These are phyloP conservation scores for Aleiodes testaceus DNA, from an alignment of 2,888 invertebrate species.

Conservation along the genomic window DNA sequence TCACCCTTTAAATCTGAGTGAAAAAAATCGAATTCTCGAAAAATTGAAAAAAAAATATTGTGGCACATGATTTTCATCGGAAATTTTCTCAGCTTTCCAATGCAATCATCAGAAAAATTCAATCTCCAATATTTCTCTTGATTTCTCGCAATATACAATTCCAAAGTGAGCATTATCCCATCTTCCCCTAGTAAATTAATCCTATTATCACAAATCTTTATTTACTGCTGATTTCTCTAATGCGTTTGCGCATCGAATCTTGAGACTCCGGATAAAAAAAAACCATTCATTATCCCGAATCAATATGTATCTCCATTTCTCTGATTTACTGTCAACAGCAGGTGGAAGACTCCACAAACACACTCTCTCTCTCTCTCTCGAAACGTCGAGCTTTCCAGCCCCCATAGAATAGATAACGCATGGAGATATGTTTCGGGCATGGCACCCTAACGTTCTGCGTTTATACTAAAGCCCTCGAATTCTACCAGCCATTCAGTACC, in stretches of 20 bases:
- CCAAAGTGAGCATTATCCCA: too few relatives aligned
- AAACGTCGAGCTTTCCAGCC: slow-evolving; percentile 46
- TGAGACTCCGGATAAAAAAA: slow-evolving; percentile 8
- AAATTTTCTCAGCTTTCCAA: too few relatives aligned
- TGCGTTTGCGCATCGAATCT: slow-evolving; percentile 56
- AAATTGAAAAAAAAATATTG: too few relatives aligned
- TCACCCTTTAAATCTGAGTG: too few relatives aligned
- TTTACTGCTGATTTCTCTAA: slow-evolving; percentile 31
- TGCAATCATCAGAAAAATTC: too few relatives aligned
- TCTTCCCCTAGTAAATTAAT: background rate
- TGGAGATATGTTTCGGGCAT: slow-evolving; percentile 38
- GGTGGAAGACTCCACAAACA: slow-evolving; percentile 27
- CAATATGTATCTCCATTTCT: slow-evolving; percentile 31
- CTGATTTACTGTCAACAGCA: slow-evolving; percentile 19
- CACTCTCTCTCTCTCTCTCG: slow-evolving; percentile 53
- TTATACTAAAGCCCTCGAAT: slow-evolving; percentile 14
- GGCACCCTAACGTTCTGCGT: slow-evolving; percentile 39
- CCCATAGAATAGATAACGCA: slow-evolving; percentile 53
- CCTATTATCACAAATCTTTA: slow-evolving; percentile 10
- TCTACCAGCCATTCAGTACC: background rate
- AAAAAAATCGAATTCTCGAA: too few relatives aligned
- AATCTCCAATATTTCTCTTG: too few relatives aligned
- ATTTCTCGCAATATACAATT: too few relatives aligned
- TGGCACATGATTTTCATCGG: too few relatives aligned
- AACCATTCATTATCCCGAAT: slow-evolving; percentile 30